These are phyloP conservation scores for Sycophila texana DNA, from an alignment of 2,888 invertebrate genomes.

Conservation along the genomic window DNA sequence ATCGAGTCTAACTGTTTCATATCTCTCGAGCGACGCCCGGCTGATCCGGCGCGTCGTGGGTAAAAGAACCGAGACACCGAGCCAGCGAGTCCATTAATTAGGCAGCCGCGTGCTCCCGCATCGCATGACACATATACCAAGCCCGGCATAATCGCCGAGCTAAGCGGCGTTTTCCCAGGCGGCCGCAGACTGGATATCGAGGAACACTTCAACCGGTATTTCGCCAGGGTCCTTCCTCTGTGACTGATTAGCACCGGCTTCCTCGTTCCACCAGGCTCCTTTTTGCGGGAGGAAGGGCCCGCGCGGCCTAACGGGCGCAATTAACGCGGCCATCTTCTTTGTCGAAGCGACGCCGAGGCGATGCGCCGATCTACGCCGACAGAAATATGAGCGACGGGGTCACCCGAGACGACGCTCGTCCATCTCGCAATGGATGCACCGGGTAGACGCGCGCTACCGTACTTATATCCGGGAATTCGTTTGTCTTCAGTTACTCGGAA, in stretches of 20 bases:
- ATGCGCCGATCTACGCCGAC: conserved; percentile 35
- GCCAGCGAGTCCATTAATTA: conserved; percentile 45
- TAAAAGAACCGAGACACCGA: neutral
- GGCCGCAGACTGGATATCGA: conserved; percentile 14
- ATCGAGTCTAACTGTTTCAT: too few species aligned
- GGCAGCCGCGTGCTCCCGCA: neutral
- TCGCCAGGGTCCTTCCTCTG: conserved; percentile 37
- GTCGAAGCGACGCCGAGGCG: conserved; percentile 22
- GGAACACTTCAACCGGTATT: conserved; percentile 60
- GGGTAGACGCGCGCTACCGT: neutral
- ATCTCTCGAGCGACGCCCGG: too few species aligned
- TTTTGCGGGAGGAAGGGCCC: conserved; percentile 2
- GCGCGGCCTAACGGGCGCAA: conserved; percentile 58
- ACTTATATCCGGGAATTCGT: too few species aligned
- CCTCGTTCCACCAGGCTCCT: conserved; percentile 61
- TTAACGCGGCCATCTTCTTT: conserved; percentile 47
- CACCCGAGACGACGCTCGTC: conserved; percentile 39
- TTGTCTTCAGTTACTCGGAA: too few species aligned
- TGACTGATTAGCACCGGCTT: conserved; percentile 58
- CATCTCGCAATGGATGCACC: neutral
- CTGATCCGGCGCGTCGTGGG: neutral
- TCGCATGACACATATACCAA: conserved; percentile 34
- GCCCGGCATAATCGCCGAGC: conserved; percentile 23
- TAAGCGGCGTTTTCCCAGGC: conserved; percentile 40
- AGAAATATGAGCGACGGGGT: conserved; percentile 57